phyloP scores from a whole-genome alignment of 2,797 vertebrate species.

The Spinus olivaceus region DNA sequence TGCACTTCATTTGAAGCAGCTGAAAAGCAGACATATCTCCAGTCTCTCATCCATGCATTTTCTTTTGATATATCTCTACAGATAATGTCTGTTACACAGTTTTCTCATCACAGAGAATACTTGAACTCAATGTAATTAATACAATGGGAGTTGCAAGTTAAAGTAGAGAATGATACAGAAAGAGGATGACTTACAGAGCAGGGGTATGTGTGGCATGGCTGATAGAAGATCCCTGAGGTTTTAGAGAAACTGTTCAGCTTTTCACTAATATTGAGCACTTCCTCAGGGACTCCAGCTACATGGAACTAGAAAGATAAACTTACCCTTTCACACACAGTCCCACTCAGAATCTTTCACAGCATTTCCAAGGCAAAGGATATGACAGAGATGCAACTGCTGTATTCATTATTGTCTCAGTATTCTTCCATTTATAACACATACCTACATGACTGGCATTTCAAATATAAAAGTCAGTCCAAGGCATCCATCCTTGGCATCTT shows the following conservation, averaged over 20 bases:
- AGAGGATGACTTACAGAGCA: not conserved
- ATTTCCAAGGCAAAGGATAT: not conserved
- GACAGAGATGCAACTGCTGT: not conserved
- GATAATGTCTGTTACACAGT: not conserved
- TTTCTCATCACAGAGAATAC: not conserved
- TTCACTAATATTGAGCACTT: not conserved
- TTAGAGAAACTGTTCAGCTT: slow-evolving; percentile 22
- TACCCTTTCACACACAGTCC: slow-evolving; percentile 2
- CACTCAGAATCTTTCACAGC: slow-evolving; percentile 6
- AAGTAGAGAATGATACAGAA: not conserved
- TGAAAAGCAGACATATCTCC: not conserved
- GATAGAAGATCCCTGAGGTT: slow-evolving; percentile 1
- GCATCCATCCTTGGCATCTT: not conserved
- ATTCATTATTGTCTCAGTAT: slow-evolving; percentile 8
- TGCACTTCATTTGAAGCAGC: not conserved
- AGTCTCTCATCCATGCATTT: not conserved
- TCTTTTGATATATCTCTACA: not conserved
- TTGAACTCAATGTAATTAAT: not conserved
- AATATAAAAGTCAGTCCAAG: not conserved
- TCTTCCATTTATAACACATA: not conserved
- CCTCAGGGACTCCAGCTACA: slow-evolving; percentile 7
- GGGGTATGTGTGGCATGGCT: not conserved
- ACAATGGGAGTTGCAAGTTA: not conserved
- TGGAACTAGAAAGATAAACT: slow-evolving; percentile 27
- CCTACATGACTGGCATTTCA: not conserved